Evolutionary conservation across 2,888 invertebrate species (phyloP).

Genomic region (Listrodromus nycthemerus): DNA sequence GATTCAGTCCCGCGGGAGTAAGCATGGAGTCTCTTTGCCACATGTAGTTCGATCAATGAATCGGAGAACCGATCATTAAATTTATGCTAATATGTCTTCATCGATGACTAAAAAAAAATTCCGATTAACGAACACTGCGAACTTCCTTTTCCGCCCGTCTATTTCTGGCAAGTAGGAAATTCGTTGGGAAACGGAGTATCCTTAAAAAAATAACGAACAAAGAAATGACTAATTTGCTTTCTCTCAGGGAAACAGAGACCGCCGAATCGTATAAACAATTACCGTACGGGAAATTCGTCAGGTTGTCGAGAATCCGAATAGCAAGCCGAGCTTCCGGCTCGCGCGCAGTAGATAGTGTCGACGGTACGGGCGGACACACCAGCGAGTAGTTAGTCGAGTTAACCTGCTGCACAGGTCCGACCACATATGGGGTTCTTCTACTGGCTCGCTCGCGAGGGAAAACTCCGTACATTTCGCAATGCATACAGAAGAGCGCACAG

Average conservation of each 20-base stretch:
- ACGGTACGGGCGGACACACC: conserved; percentile 33
- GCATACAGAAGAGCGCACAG: conserved; percentile 28
- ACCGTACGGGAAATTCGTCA: conserved; percentile 51
- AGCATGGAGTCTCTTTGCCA: background rate
- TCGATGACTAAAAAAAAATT: background rate
- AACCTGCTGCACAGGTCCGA: conserved; percentile 16
- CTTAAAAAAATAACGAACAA: background rate
- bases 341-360: conserved; percentile 54
- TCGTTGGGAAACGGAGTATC: background rate
- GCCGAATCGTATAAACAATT: conserved; percentile 55
- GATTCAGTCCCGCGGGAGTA: background rate
- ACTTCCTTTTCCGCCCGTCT: background rate
- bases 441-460: conserved; percentile 22
- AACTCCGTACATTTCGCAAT: background rate
- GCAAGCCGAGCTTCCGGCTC: conserved; percentile 43
- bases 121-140: background rate
- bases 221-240: background rate
- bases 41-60: background rate
- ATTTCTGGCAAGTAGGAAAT: background rate
- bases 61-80: background rate
- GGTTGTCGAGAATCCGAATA: conserved; percentile 44
- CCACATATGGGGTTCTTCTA: background rate
- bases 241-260: background rate
- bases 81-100: background rate
- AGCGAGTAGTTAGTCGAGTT: conserved; percentile 41